Evolutionary conservation across 2,888 invertebrate genomes (phyloP).

Genomic region (Lottia gigantea): DNA sequence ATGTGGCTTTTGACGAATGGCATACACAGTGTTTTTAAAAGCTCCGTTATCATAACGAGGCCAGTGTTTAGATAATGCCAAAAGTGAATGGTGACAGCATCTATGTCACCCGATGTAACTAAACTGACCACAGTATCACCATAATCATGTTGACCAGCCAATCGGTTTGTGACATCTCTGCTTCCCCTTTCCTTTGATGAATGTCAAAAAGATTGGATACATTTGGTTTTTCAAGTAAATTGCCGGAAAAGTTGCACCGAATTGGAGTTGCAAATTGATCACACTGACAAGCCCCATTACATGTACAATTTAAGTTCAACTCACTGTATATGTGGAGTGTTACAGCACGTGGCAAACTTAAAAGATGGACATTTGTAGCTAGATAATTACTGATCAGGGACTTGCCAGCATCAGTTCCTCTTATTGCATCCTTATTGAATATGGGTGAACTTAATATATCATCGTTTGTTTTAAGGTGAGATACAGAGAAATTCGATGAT

Average conservation of each 20-base stretch:
- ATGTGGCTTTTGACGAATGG: conserved; percentile 14
- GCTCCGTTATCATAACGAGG: background rate
- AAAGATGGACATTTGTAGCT: background rate
- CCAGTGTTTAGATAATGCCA: conserved; percentile 6
- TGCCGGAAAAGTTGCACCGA: background rate
- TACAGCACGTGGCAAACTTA: background rate
- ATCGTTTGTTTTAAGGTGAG: conserved; percentile 3
- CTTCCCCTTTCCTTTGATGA: conserved; percentile 15
- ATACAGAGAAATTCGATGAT: background rate
- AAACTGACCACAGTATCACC: conserved; percentile 15
- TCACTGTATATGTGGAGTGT: conserved; percentile 9
- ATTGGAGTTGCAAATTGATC: background rate
- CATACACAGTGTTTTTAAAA: conserved; percentile 12
- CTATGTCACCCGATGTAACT: conserved; percentile 13
- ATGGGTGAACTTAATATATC: background rate
- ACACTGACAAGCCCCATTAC: conserved; percentile 2
- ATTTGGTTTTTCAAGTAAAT: background rate
- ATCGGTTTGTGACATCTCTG: conserved; percentile 16
- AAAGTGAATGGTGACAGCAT: conserved; percentile 14
- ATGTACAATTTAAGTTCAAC: background rate
- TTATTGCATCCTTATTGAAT: background rate
- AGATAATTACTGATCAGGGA: background rate
- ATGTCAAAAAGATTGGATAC: background rate
- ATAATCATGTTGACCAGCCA: background rate
- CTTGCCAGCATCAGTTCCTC: background rate